Evolutionary conservation across 2,888 invertebrate species (phyloP), one percentile per base, ranked within the genome.

Genomic region (Erebia ligea): DNA sequence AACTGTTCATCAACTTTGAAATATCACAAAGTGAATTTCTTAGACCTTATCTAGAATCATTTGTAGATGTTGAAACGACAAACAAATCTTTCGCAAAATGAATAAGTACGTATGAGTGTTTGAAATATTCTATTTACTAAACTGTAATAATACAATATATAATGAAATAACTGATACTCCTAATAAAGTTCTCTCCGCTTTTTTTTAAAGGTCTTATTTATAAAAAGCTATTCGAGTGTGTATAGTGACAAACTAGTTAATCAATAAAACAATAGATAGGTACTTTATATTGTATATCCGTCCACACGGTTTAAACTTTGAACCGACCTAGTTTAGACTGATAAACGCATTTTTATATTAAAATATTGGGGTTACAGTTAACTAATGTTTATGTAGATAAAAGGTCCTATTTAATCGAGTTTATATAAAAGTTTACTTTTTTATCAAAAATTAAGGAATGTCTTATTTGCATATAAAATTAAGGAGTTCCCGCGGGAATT

Each of bases 231-330:
- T 34, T 34, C 34, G 34, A 34, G 34, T 34, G 34, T 34, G 34
- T 34, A 42, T 45, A 13, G 13, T 50, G 50, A 15, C 50, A 1
- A 50, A 50, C 15, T 50, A n/a, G n/a, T n/a, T n/a, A 15, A 50
- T 50, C 15, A 48, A 48, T 48, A 13, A 15, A 48, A 15, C n/a
- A n/a, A 15, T n/a, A 8, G 15, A 15, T 50, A 8, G 15, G 13
- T 50, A 50, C 50, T 50, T 54, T 17, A 8, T 17, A 34, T 5
- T 6, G 34, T 9, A 2, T 52, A 61, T 17, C 62, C 67, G 17
- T 50, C 45, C 59, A 34, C 59, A 15, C 19, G 40, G 19, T 19
- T 59, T 59, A 52, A 68, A 59, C 67, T 68, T 61, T 68, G 67
- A 59, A 59, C 59, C 68, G 61, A 19, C 42, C 61, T 61, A 68